Conservation (phyloP, 2,888 invertebrate species). For the Philonicus albiceps region DNA sequence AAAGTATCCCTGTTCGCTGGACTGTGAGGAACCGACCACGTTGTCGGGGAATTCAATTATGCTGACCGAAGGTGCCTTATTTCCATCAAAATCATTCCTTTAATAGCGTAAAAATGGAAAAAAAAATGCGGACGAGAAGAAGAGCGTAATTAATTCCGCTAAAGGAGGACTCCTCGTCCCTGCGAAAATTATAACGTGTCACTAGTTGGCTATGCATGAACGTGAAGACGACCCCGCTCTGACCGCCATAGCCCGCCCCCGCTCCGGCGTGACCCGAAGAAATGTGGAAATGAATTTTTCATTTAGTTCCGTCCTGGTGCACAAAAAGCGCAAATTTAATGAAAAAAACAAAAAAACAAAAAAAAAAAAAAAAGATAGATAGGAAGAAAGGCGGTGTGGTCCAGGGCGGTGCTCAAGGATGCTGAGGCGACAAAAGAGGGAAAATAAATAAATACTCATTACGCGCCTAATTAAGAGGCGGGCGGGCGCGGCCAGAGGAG, state of each 20-base stretch:
- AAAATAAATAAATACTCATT: conserved; percentile 40
- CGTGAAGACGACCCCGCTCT: not conserved
- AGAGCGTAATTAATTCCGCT: not conserved
- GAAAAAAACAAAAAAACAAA: not conserved
- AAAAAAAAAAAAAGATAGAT: not conserved
- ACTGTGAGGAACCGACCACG: not conserved
- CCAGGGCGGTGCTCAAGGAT: not conserved
- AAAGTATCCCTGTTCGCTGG: not conserved
- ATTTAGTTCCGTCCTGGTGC: not conserved
- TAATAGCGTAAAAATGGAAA: not conserved
- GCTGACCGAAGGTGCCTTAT: not conserved
- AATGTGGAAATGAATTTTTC: conserved; percentile 30
- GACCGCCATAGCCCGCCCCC: not conserved
- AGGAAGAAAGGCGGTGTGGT: not conserved
- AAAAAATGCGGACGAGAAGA: not conserved
- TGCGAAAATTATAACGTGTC: not conserved
- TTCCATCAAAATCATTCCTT: not conserved
- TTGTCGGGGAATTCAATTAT: conserved; percentile 6
- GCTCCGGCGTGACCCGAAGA: not conserved
- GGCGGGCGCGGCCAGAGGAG: not conserved
- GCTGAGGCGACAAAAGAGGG: not conserved
- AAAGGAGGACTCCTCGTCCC: not conserved
- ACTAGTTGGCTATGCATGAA: conserved; percentile 17
- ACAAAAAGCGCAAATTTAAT: conserved; percentile 17
- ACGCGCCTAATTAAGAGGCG: conserved; percentile 28